Evolutionary conservation across 2,797 vertebrate genomes (phyloP), one percentile per base, ranked within the genome.

Genomic region (Nyctibius grandis): DNA sequence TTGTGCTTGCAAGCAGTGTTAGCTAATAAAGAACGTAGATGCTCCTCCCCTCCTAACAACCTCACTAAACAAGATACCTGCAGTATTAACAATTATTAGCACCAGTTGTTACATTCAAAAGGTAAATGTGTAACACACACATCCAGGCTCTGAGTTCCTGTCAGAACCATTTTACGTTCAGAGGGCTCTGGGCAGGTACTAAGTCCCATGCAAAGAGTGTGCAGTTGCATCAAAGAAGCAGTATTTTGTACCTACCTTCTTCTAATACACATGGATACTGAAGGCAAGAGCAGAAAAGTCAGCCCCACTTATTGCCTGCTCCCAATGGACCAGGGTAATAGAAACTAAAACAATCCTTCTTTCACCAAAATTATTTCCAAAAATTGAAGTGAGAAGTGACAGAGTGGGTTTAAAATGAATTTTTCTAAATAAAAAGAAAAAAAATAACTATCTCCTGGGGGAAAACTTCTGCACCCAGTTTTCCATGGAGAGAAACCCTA

Each of bases 401-500:
- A 69, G 88, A 93, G 80, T 72, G 44, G 72, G 82, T 89, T 97
- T 95, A 44, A 94, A 96, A 95, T 34, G 31, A 82, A 7, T 89
- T 96, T 85, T 97, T 88, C 82, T 94, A 92, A 96, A 95, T 67
- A 95, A 85, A 88, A 95, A 50, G 78, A 42, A 59, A 88, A 86
- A 89, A 92, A 79, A 91, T 15, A 91, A 67, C 38, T 67, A 86
- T 85, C 69, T 93, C 95, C 92, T 73, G 69, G 56, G 91, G 89
- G 73, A 75, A 92, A 96, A 90, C 75, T 83, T 97, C 82, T 89
- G 92, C 82, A 76, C 63, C 61, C 68, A 28, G 8, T 89, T 96
- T 97, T 96, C 95, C 91, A 88, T 33, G 72, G 73, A 83, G 88
- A 95, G 59, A 95, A 96, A 97, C 93, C 93, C 92, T 95, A 95